These are phyloP conservation scores for Cotesia vestalis DNA, from an alignment of 1,140 invertebrate species.

Conservation along the genomic window DNA sequence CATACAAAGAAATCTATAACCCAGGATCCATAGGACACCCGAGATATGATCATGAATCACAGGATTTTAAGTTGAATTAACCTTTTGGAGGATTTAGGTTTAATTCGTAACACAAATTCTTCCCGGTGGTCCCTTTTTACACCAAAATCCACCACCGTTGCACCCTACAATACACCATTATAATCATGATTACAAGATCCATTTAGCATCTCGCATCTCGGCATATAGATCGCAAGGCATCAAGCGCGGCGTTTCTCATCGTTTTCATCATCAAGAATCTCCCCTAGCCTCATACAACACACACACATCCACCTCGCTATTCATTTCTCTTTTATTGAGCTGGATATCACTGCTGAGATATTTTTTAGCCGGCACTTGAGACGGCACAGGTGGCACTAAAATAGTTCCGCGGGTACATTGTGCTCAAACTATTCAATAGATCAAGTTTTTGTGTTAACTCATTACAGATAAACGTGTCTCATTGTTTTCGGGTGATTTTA, in stretches of 20 bases:
- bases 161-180: background rate
- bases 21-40: background rate
- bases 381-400: conserved; percentile 57
- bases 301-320: background rate
- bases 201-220: no score
- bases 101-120: conserved; percentile 53
- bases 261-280: background rate
- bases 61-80: conserved; percentile 62
- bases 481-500: no score
- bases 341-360: conserved; percentile 43
- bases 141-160: background rate
- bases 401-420: conserved; percentile 39
- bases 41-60: conserved; percentile 54
- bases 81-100: conserved; percentile 51
- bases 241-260: background rate
- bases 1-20: conserved; percentile 25
- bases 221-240: no score
- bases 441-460: no score
- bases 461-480: no score
- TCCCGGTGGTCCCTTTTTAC: conserved; percentile 53
- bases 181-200: no score
- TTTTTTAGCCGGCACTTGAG: conserved; percentile 54
- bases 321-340: conserved; percentile 30
- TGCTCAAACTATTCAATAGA: background rate
- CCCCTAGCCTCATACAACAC: background rate